Evolutionary conservation across 2,113 vertebrate species (phyloP), one percentile per base, ranked within the genome.

Genomic region (Oryzias celebensis): DNA sequence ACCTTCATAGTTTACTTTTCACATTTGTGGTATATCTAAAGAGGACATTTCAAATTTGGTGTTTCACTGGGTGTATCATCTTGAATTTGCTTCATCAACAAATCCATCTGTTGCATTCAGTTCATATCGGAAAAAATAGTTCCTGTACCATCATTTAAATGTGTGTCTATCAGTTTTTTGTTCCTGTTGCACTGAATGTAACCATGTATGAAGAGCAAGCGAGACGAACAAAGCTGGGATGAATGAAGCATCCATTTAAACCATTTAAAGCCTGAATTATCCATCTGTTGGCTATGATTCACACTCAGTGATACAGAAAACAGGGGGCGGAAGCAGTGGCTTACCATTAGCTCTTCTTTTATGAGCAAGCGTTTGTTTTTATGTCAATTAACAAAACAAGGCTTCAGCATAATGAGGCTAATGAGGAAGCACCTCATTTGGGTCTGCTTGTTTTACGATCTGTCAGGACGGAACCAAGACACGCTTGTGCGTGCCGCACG

Each of bases 351-450:
- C 31, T 75, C 78, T 52, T 83, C 56, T 74, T 81, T 74, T 77
- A 80, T 61, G 24, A 73, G 72, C 68, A 44, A 81, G 72, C 78
- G 81, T 83, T 89, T 88, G 80, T 85, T 88, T 85, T 86, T 68
- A 76, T 82, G 82, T 83, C 81, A 88, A 85, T 88, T 85, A 87
- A 73, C 67, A 72, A 81, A 85, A 82, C 81, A 78, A 74, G 80
- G 68, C 67, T 83, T 84, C 62, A 75, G 72, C 58, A 64, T 85
- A 86, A 87, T 74, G 80, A 86, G 80, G 80, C 83, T 82, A 85
- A 88, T 77, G 82, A 85, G 77, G 61, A 74, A 64, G 72, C 65
- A 60, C 67, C 71, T 73, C 77, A 68, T 81, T 78, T 80, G 53
- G 68, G 73, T 73, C 67, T 65, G 70, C 60, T 68, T 61, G 62